Evolutionary conservation across 1,140 invertebrate genomes (phyloP).

Genomic region (Phortica variegata): DNA sequence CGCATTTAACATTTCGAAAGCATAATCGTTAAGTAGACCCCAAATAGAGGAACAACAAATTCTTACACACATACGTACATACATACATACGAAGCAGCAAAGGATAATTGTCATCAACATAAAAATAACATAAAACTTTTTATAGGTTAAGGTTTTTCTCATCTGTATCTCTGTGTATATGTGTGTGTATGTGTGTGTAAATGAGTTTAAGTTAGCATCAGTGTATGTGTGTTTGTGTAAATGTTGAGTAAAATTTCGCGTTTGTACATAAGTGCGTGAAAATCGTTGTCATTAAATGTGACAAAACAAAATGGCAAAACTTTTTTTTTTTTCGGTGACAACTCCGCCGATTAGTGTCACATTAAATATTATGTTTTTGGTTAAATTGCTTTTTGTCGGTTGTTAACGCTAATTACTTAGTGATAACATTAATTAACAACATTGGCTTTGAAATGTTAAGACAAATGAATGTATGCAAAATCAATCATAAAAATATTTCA

Average conservation of each 20-base stretch:
- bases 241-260: not conserved
- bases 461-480: too few relatives aligned
- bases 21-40: constrained; percentile 1
- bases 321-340: not conserved
- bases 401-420: too few relatives aligned
- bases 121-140: constrained; percentile 54
- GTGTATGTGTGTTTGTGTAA: too few relatives aligned
- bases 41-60: not conserved
- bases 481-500: too few relatives aligned
- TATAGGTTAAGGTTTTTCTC: too few relatives aligned
- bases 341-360: too few relatives aligned
- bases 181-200: not conserved
- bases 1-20: constrained; percentile 2
- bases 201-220: too few relatives aligned
- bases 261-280: not conserved
- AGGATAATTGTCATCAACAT: constrained; percentile 45
- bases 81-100: constrained; percentile 31
- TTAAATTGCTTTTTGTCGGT: too few relatives aligned
- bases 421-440: too few relatives aligned
- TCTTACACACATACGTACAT: constrained; percentile 4
- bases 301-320: not conserved
- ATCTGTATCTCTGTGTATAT: constrained; percentile 28
- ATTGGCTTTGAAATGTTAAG: too few relatives aligned
- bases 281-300: not conserved
- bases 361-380: too few relatives aligned